Evolutionary conservation across 2,797 vertebrate species (phyloP).

Genomic region (Enoplosus armatus): DNA sequence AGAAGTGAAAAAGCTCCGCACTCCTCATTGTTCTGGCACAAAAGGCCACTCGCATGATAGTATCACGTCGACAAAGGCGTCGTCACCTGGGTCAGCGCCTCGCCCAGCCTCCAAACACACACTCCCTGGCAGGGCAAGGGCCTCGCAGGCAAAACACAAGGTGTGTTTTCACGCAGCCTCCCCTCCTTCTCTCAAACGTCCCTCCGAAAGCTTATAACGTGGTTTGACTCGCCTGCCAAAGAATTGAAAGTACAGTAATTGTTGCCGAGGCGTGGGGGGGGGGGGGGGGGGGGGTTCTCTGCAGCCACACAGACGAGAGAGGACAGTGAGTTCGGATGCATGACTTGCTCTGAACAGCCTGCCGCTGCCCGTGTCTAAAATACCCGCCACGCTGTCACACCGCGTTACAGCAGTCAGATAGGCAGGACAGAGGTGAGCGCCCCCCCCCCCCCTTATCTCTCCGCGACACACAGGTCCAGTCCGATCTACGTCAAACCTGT

Average conservation of each 20-base stretch:
- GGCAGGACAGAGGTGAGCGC: constrained; percentile 34
- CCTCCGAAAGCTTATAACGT: not conserved
- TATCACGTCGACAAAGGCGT: constrained; percentile 54
- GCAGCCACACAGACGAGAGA: constrained; percentile 14
- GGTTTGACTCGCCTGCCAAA: not conserved
- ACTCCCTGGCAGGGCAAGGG: constrained; percentile 10
- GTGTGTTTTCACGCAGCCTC: not conserved
- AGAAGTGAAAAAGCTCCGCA: too few species aligned
- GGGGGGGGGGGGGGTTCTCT: too few species aligned
- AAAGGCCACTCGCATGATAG: constrained; percentile 38
- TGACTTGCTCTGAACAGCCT: constrained; percentile 46
- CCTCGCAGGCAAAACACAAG: not conserved
- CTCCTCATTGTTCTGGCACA: constrained; percentile 35
- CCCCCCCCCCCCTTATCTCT: constrained; percentile 18
- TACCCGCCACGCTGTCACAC: constrained; percentile 52
- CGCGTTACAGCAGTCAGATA: constrained; percentile 36
- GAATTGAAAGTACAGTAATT: not conserved
- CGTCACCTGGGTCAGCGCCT: constrained; percentile 25
- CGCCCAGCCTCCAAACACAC: not conserved
- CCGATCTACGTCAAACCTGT: constrained; percentile 58
- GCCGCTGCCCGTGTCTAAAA: constrained; percentile 29
- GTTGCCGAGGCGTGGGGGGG: too few species aligned
- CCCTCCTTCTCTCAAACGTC: not conserved
- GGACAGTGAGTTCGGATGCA: constrained; percentile 17
- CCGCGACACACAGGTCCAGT: constrained; percentile 41